Evolutionary conservation across 2,797 vertebrate genomes (phyloP), one percentile per base, ranked within the genome.

Genomic region (Antrozous pallidus): DNA sequence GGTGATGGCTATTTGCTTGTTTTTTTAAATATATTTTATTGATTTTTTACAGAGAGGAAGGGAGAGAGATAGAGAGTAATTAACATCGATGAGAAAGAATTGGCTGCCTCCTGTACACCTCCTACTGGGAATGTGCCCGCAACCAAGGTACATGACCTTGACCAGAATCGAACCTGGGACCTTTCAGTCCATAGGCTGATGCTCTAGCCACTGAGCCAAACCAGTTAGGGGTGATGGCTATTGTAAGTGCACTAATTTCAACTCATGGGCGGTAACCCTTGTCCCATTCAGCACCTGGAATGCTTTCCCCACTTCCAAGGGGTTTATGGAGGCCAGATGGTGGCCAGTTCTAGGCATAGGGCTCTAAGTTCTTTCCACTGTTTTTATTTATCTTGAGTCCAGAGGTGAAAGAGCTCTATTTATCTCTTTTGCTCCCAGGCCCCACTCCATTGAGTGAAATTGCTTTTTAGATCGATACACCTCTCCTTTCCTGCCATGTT

Each of bases 281-380:
- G 49, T 87, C 61, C 70, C 20, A 28, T 65, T 88, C 86, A 71
- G 70, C 65, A 83, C 85, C 61, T 82, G 67, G 93, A 87, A 70
- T 49, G 49, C 56, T 84, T 87, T 85, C 45, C 87, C 77, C 45
- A 17, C 73, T 95, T 91, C n/a, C 54, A 47, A 49, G 61, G 86
- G 74, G 82, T 93, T 96, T 96, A 84, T 94, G 88, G 75, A 87
- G 93, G 90, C 88, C 95, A 94, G 79, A 91, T 97, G 96, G 90
- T 49, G 42, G 56, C 56, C 28, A 49, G 49, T 87, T 45, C 13
- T n/a, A 67, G 87, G 17, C n/a, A 40, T 6, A 65, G 42, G n/a
- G 22, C 38, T 70, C 90, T 70, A 78, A 6, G 7, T 91, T 93
- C 88, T 81, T 79, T 54, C 79, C 24, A 18, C 10, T 71, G 83